A percentile compares a stretch with the other conserved stretches of the same genome.
Conservation (phyloP, 2,797 vertebrate genomes). For the Melanotaenia boesemani region DNA sequence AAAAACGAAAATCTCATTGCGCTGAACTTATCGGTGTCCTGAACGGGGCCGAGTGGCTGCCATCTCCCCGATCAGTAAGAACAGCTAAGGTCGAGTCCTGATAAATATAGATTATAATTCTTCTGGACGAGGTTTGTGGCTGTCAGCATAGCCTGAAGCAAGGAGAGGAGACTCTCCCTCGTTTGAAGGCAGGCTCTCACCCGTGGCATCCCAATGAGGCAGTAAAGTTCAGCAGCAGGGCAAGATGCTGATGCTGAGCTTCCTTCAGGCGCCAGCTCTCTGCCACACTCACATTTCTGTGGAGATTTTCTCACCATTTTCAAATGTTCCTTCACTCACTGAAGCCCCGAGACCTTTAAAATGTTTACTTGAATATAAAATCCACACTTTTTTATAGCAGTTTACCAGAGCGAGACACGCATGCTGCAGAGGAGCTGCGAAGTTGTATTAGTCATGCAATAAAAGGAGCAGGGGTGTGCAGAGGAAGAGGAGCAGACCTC, state of each 20-base stretch:
- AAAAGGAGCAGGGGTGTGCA: constrained; percentile 64
- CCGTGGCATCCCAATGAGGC: constrained; percentile 66
- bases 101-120: constrained; percentile 73
- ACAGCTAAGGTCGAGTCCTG: constrained; percentile 46
- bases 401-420: constrained; percentile 34
- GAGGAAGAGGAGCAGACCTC: constrained; percentile 77
- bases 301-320: neutral
- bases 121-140: constrained; percentile 59
- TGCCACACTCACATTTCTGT: neutral
- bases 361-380: constrained; percentile 49
- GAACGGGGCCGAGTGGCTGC: constrained; percentile 36
- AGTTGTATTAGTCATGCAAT: constrained; percentile 72
- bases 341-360: constrained; percentile 38
- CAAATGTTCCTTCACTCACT: constrained; percentile 14
- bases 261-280: neutral
- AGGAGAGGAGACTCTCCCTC: constrained; percentile 38
- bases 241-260: constrained; percentile 18
- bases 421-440: constrained; percentile 46
- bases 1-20: constrained; percentile 18
- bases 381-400: constrained; percentile 44
- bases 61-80: constrained; percentile 34
- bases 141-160: constrained; percentile 62
- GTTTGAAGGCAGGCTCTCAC: constrained; percentile 51
- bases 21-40: constrained; percentile 67
- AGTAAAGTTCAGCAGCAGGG: constrained; percentile 63